Evolutionary conservation across 2,888 invertebrate genomes (phyloP).

Genomic region (Drosophila quasianomalipes): DNA sequence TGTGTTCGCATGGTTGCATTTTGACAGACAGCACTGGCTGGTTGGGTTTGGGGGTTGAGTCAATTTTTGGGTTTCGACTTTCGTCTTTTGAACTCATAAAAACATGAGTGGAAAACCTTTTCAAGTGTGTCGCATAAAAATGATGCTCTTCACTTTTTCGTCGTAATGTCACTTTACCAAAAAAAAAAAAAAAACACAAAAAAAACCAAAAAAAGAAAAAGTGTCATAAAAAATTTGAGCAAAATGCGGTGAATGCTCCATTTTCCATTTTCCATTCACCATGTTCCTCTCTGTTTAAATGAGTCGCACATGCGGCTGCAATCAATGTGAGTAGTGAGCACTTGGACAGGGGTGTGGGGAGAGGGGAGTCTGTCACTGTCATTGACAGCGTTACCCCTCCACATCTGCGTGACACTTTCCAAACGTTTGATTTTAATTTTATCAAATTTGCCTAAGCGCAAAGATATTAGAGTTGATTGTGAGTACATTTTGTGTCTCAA

Average conservation of each 20-base stretch:
- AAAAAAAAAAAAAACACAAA: slow-evolving; percentile 8
- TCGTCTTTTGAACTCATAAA: slow-evolving; percentile 48
- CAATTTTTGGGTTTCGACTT: slow-evolving; percentile 45
- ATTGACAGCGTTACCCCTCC: slow-evolving; percentile 32
- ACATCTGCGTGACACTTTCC: slow-evolving; percentile 49
- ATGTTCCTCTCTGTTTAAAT: slow-evolving; percentile 27
- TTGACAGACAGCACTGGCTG: slow-evolving; percentile 32
- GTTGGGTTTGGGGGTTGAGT: not conserved
- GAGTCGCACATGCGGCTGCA: slow-evolving; percentile 45
- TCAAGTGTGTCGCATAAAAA: slow-evolving; percentile 53
- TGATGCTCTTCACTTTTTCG: slow-evolving; percentile 51
- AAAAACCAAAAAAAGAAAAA: not conserved
- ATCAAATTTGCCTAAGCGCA: slow-evolving; percentile 44
- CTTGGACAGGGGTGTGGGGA: not conserved
- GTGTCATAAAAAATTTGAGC: slow-evolving; percentile 25
- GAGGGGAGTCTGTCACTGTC: slow-evolving; percentile 30
- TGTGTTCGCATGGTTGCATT: slow-evolving; percentile 66
- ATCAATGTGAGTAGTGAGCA: slow-evolving; percentile 64
- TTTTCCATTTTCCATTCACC: not conserved
- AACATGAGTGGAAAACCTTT: slow-evolving; percentile 46
- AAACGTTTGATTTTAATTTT: slow-evolving; percentile 58
- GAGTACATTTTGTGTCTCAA: not conserved
- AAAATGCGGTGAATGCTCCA: slow-evolving; percentile 12
- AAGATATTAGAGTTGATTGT: slow-evolving; percentile 31
- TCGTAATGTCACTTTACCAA: slow-evolving; percentile 43